These are phyloP conservation scores for Pandemis cinnamomeana DNA, from an alignment of 2,888 invertebrate species.

Conservation along the genomic window DNA sequence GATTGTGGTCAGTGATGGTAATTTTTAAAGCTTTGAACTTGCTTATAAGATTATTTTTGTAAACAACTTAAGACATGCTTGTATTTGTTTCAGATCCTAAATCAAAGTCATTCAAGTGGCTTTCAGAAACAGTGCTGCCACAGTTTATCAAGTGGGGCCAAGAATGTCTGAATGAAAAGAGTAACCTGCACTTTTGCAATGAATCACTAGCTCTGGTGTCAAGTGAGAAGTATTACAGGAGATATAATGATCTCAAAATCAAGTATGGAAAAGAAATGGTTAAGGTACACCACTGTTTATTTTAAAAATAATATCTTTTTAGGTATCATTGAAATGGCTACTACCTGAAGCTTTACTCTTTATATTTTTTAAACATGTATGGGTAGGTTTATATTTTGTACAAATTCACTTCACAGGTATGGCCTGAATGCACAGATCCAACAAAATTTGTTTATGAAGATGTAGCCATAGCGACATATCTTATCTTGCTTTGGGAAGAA, in stretches of 20 bases:
- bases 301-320: too few relatives aligned
- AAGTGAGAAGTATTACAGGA: conserved; percentile 87
- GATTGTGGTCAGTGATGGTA: conserved; percentile 61
- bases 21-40: conserved; percentile 2
- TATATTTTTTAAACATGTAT: conserved; percentile 12
- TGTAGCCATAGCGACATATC: conserved; percentile 95
- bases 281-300: conserved; percentile 77
- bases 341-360: neutral
- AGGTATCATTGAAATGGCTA: neutral
- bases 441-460: conserved; percentile 98
- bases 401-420: conserved; percentile 83
- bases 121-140: conserved; percentile 82
- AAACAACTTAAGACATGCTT: conserved; percentile 26
- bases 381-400: too few relatives aligned
- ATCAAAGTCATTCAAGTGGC: conserved; percentile 78
- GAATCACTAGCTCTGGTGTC: conserved; percentile 88
- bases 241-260: conserved; percentile 90
- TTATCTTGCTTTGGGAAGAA: conserved; percentile 91
- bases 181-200: conserved; percentile 54
- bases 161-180: conserved; percentile 57
- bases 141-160: conserved; percentile 87
- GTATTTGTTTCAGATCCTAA: conserved; percentile 55
- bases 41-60: neutral
- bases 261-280: conserved; percentile 91
- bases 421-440: conserved; percentile 97